These are phyloP conservation scores for Lamellibrachia satsuma DNA, from an alignment of 2,888 invertebrate species.

Conservation along the genomic window DNA sequence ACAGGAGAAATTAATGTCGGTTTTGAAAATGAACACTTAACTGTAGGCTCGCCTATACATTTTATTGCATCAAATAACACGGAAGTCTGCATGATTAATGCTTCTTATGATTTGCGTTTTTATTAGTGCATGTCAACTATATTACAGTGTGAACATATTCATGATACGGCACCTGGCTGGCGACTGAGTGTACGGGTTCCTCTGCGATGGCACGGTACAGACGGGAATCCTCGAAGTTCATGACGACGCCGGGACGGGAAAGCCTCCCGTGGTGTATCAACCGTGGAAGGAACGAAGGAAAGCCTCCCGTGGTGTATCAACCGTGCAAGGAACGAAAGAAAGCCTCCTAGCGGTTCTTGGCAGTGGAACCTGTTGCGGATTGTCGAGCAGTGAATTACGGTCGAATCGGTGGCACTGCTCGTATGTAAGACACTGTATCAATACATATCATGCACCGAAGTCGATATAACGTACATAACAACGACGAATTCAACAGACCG, in stretches of 20 bases:
- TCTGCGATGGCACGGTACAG: conserved; percentile 66
- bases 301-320: background rate
- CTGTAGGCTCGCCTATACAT: background rate
- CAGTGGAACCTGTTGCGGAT: background rate
- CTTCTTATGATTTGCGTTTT: background rate
- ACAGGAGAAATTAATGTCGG: background rate
- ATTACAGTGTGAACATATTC: background rate
- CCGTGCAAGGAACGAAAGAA: background rate
- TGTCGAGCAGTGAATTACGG: background rate
- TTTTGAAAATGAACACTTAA: background rate
- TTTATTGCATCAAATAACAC: background rate
- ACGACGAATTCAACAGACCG: background rate
- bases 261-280: background rate
- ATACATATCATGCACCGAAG: background rate
- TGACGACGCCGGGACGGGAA: background rate
- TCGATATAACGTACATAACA: background rate
- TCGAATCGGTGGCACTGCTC: background rate
- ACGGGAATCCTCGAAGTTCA: conserved; percentile 32
- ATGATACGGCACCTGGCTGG: conserved; percentile 44
- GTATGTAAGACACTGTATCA: background rate
- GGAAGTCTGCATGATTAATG: background rate
- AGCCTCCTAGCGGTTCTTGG: background rate
- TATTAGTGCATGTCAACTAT: background rate
- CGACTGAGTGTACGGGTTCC: conserved; percentile 47
- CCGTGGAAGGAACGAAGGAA: background rate